These are phyloP conservation scores for Trichosurus vulpecula DNA, from an alignment of 2,797 vertebrate genomes.

Conservation along the genomic window DNA sequence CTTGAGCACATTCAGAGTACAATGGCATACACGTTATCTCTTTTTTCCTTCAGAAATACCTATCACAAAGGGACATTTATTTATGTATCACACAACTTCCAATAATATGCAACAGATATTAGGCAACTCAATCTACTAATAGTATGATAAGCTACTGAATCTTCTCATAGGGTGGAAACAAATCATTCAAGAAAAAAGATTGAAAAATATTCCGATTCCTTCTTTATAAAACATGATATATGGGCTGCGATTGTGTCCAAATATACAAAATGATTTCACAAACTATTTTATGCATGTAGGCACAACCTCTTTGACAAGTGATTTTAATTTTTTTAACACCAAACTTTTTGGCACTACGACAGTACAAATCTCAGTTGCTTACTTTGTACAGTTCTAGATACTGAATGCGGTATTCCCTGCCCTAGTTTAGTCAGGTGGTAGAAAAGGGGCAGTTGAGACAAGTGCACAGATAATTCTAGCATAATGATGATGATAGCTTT, in stretches of 20 bases:
- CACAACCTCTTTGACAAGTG: not conserved
- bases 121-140: not conserved
- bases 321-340: not conserved
- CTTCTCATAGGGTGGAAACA: not conserved
- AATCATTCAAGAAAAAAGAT: not conserved
- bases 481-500: not conserved
- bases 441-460: not conserved
- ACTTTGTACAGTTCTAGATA: not conserved
- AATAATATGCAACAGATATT: not conserved
- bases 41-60: not conserved
- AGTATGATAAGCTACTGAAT: not conserved
- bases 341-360: not conserved
- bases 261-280: not conserved
- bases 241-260: not conserved
- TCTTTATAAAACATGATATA: not conserved
- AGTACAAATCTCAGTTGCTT: not conserved
- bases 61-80: not conserved
- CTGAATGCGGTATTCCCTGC: not conserved
- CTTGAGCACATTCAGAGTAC: not conserved
- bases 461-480: not conserved
- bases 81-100: not conserved
- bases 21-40: not conserved
- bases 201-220: not conserved
- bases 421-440: not conserved
- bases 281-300: not conserved